Evolutionary conservation across 2,797 vertebrate genomes (phyloP).

Genomic region (Fistularia commersonii): DNA sequence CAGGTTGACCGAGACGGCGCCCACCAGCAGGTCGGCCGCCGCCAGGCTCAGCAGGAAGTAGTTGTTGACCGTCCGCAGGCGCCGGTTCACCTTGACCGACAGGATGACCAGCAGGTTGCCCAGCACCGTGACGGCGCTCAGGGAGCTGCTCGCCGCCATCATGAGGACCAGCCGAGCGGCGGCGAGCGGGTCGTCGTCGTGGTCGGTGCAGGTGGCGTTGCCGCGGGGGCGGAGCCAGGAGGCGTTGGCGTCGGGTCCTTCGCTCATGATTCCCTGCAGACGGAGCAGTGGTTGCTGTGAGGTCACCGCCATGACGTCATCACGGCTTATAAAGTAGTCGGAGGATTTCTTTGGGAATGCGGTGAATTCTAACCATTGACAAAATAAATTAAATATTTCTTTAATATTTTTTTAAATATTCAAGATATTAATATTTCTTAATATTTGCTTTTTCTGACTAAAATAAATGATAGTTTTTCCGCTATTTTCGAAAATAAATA

Average conservation of each 20-base stretch:
- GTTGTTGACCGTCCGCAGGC: slow-evolving; percentile 87
- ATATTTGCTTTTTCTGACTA: too few species aligned
- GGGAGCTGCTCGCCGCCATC: slow-evolving; percentile 71
- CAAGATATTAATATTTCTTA: too few species aligned
- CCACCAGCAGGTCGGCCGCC: slow-evolving; percentile 82
- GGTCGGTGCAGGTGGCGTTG: slow-evolving; percentile 46
- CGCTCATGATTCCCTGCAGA: slow-evolving; percentile 40
- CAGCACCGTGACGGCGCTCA: slow-evolving; percentile 83
- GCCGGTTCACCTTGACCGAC: slow-evolving; percentile 88
- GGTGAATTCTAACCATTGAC: too few species aligned
- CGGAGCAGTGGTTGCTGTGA: too few species aligned
- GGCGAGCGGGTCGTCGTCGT: slow-evolving; percentile 55
- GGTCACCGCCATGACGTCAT: too few species aligned
- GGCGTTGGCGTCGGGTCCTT: too few species aligned
- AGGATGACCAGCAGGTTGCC: slow-evolving; percentile 89
- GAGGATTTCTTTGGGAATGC: too few species aligned
- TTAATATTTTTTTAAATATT: too few species aligned
- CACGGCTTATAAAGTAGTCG: too few species aligned
- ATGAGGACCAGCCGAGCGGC: slow-evolving; percentile 77
- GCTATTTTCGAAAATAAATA: too few species aligned
- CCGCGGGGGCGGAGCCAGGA: slow-evolving; percentile 13
- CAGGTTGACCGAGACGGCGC: slow-evolving; percentile 87
- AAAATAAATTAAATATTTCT: too few species aligned
- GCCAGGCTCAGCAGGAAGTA: slow-evolving; percentile 92
- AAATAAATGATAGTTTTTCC: too few species aligned